Conservation (phyloP, 2,888 invertebrate genomes). For the Eupithecia pulchellata region DNA sequence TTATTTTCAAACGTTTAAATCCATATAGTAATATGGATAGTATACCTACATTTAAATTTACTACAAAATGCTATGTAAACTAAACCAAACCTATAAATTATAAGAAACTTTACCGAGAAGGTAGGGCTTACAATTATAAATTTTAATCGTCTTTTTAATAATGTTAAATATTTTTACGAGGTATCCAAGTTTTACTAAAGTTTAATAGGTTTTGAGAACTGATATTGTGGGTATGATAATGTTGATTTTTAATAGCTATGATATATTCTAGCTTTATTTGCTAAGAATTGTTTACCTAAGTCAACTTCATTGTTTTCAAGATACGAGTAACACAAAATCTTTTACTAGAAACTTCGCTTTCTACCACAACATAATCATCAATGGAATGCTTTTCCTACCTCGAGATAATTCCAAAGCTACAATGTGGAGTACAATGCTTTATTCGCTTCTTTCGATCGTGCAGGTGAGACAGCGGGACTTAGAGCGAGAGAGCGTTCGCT, state of each 20-base stretch:
- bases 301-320: neutral
- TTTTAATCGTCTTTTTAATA: neutral
- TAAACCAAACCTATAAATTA: neutral
- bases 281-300: neutral
- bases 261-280: too few species aligned
- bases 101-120: neutral
- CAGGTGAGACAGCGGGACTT: constrained; percentile 64
- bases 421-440: constrained; percentile 12
- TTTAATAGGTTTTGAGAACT: neutral
- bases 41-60: too few species aligned
- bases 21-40: too few species aligned
- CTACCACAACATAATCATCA: constrained; percentile 4
- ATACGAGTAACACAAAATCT: neutral
- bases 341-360: constrained; percentile 10
- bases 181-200: neutral
- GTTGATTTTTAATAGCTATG: too few species aligned
- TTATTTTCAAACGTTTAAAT: too few species aligned
- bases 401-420: neutral
- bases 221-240: too few species aligned
- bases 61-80: too few species aligned
- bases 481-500: constrained; percentile 72
- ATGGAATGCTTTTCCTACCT: constrained; percentile 10
- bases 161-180: neutral
- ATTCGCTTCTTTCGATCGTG: constrained; percentile 22
- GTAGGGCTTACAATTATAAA: neutral